Conservation (phyloP, 2,797 vertebrate species). For the Tamandua tetradactyla region DNA sequence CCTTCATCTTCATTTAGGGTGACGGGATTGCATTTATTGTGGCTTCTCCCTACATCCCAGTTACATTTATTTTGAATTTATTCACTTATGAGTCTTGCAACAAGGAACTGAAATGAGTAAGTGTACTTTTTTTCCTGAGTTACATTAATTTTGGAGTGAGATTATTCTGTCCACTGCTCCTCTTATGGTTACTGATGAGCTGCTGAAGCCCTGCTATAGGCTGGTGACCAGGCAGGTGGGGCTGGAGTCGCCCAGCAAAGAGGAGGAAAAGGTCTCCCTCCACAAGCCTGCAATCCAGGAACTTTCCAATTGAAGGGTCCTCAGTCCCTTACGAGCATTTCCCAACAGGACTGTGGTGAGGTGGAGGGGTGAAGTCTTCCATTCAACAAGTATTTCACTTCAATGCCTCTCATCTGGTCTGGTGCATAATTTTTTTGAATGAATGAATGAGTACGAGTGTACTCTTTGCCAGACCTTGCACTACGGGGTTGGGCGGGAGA, state of each 20-base stretch:
- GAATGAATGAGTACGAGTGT: neutral
- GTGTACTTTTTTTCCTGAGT: conserved; percentile 63
- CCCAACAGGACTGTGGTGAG: rapidly evolving
- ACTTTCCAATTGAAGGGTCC: neutral
- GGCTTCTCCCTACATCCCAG: conserved; percentile 46
- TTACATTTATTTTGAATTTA: conserved; percentile 75
- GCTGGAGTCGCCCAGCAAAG: rapidly evolving
- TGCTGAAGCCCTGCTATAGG: neutral
- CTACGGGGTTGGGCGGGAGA: neutral
- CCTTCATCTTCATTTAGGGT: conserved; percentile 63
- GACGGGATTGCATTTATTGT: conserved; percentile 55
- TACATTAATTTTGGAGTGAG: conserved; percentile 77
- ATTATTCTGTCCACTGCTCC: conserved; percentile 66
- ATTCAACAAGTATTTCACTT: neutral
- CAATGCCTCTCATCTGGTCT: neutral
- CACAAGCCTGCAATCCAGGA: no score
- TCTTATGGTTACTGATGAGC: conserved; percentile 63
- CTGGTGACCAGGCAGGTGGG: neutral
- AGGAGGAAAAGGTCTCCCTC: no score
- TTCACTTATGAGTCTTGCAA: conserved; percentile 77
- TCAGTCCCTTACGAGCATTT: neutral
- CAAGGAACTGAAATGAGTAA: conserved; percentile 75
- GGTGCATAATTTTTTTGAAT: neutral
- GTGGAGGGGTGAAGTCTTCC: neutral
- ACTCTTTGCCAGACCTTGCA: neutral